phyloP scores from a whole-genome alignment of 2,113 vertebrate species.

The Laticauda laticaudata region DNA sequence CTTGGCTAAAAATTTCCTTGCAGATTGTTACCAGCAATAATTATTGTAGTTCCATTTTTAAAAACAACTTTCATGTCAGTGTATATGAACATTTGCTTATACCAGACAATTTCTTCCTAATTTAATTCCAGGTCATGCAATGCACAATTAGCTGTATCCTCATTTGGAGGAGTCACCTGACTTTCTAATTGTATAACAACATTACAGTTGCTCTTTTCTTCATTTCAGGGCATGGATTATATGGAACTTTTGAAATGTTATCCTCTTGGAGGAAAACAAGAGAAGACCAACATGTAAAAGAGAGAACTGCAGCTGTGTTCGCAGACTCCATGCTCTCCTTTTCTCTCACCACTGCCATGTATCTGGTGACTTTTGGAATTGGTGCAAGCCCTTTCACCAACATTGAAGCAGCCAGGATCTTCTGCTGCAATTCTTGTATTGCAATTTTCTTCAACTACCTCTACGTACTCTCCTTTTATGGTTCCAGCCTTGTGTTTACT shows the following conservation, averaged over 20 bases:
- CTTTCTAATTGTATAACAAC: conserved; percentile 28
- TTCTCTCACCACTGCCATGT: conserved; percentile 95
- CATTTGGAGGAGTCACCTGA: neutral
- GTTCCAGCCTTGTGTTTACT: conserved; percentile 96
- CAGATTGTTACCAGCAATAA: neutral
- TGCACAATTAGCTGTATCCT: conserved; percentile 5
- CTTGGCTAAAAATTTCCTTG: neutral
- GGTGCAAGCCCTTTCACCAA: conserved; percentile 98
- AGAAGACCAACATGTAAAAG: conserved; percentile 98
- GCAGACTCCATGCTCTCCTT: conserved; percentile 96
- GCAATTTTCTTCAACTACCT: conserved; percentile 94
- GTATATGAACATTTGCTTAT: neutral
- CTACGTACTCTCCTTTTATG: conserved; percentile 97
- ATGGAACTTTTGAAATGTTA: conserved; percentile 98
- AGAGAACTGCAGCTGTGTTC: conserved; percentile 94
- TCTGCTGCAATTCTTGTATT: conserved; percentile 94
- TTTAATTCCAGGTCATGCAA: neutral
- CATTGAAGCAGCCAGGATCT: conserved; percentile 97
- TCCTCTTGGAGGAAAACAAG: conserved; percentile 96
- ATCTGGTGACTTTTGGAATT: conserved; percentile 95
- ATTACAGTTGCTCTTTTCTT: conserved; percentile 67
- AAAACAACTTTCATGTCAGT: conserved; percentile 2
- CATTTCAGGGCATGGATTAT: conserved; percentile 94
- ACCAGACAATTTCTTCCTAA: conserved; percentile 24
- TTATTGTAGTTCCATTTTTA: neutral